Evolutionary conservation across 1,140 invertebrate species (phyloP), one percentile per base, ranked within the genome.

Genomic region (Leptinotarsa lineolata): DNA sequence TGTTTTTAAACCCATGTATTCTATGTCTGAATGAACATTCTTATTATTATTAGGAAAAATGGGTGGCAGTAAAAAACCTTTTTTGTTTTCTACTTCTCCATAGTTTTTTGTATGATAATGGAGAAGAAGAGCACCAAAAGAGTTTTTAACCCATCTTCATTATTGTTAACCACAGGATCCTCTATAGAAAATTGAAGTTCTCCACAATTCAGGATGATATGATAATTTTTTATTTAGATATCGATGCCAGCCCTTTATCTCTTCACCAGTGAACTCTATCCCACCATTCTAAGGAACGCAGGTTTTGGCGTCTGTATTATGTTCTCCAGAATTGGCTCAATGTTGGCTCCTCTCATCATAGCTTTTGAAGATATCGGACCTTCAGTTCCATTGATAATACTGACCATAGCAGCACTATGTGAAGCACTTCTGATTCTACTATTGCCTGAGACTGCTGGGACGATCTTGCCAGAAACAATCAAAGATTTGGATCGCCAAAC

Each of bases 361-460:
- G 84, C 85, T 45, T 83, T 91, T 79, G 87, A 93, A 86, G 76
- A 87, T 85, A 72, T 80, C 0, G 85, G 84, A 12, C 44, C 58
- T 4, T 89, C 86, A 85, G 70, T 93, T 71, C 92, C 92, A 8
- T 87, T 93, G 1, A 76, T 91, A 1, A 84, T 89, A 20, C 65
- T 83, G 24, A 12, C 85, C 86, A 16, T 91, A 91, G 84, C 91
- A 88, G 21, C 92, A 11, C 74, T 92, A 2, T 72, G 91, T 5
- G 89, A 90, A 60, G 89, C 88, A 16, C 76, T 86, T 44, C 82
- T 92, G 8, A 87, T 91, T 24, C 81, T 92, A 15, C 77, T 90
- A 3, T 85, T 94, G 61, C 92, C 92, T 0, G 92, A 95, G 86
- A 95, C 94, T 1, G 88, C 90, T 75, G 90, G 90, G 4, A 86